phyloP scores from a whole-genome alignment of 2,113 vertebrate species.

The Madoqua kirkii region DNA sequence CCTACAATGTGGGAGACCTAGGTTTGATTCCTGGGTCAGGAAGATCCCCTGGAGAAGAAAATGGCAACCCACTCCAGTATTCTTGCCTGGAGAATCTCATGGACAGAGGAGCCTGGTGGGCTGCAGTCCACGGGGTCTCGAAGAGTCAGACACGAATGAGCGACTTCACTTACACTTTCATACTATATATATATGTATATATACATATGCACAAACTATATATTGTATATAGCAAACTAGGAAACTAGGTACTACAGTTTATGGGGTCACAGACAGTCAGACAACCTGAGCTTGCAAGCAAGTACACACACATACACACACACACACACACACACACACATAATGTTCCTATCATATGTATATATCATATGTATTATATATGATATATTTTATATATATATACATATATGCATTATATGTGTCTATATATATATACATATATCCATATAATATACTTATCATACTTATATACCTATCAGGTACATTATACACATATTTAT shows the following conservation, averaged over 20 bases:
- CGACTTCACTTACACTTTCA: too few species aligned
- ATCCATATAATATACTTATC: neutral
- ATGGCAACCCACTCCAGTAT: too few species aligned
- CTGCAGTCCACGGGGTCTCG: too few species aligned
- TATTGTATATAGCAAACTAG: neutral
- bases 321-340: neutral
- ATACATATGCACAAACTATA: neutral
- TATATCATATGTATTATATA: neutral
- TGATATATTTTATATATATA: too few species aligned
- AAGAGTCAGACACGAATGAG: too few species aligned
- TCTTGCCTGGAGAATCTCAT: too few species aligned
- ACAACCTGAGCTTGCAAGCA: neutral
- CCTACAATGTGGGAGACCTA: too few species aligned
- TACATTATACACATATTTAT: neutral
- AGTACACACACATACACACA: neutral
- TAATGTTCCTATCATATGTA: neutral
- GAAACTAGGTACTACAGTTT: neutral
- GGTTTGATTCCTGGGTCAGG: too few species aligned
- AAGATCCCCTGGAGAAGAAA: too few species aligned
- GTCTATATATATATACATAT: too few species aligned
- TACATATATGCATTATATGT: neutral
- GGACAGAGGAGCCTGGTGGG: too few species aligned
- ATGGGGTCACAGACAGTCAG: neutral
- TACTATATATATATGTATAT: too few species aligned
- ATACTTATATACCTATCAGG: neutral